Base-by-base conservation (phyloP, 2,888 invertebrate genomes). In the Rhabditoides inermis region DNA sequence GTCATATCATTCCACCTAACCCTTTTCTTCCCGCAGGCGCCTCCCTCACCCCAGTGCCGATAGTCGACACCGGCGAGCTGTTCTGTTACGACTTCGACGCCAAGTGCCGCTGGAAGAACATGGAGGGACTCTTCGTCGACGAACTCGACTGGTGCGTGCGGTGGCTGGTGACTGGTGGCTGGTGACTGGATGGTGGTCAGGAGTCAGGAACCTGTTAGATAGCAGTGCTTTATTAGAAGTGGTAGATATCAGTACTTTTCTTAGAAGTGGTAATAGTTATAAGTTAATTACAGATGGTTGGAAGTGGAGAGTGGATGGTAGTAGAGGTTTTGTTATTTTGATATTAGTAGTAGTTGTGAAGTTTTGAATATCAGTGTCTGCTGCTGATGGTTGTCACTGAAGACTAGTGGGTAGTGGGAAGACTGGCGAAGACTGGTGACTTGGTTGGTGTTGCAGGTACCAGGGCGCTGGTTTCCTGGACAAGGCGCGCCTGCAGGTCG, bases 71-170 rank as follows among this genome's bases (percentile, higher is more conserved):
- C 1, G 37, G 46, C 18, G 60, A 68, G 32, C 49, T 68, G 39
- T 57, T 53, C 51, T 73, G 73, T 44, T 60, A 55, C n/a, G 70
- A 73, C 40, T 73, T 73, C 47, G 69, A 72, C 48, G 68, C 57
- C 3, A 52, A 51, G 18, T 73, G 73, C 50, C 51, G 69, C 39
- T 73, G 73, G 73, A 61, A 67, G 25, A 73, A 73, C 49, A 64
- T 73, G 53, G 73, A 73, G 35, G 73, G 73, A 22, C 47, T 72
- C 40, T 61, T 70, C 40, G 62, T 73, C 3, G 73, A 73, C 49
- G 73, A 74, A 42, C 48, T 73, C 41, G 72, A 74, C 50, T 73
- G 73, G 73, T 67, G n/a, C n/a, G n/a, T n/a, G n/a, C n/a, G n/a
- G n/a, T n/a, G n/a, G n/a, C n/a, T n/a, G n/a, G n/a, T n/a, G n/a